Base-by-base conservation (phyloP, 1,140 invertebrate genomes). In the Geopemphigus sp. region DNA sequence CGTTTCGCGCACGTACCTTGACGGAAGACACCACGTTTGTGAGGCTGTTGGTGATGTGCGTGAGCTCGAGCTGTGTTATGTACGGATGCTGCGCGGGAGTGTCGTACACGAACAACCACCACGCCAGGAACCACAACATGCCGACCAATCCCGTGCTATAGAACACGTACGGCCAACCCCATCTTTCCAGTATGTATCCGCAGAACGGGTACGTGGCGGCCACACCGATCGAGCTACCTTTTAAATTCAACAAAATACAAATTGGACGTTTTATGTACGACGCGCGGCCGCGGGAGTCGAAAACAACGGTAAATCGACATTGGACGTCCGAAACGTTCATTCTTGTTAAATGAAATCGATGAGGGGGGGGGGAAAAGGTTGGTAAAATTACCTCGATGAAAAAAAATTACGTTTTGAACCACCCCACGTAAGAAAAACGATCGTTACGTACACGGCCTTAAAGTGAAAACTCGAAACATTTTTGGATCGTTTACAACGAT, bases 81-180 rank as follows among this genome's bases (percentile, higher is more conserved):
- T 90, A 87, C 6, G 92, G 92, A 88, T 98, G 95, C 76, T 88
- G 84, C 0, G 89, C 88, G 10, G 96, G 96, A 14, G 89, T 88
- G 82, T 94, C 91, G 83, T 90, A 93, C 0, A 93, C 88, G 19
- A 93, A 86, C 66, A 90, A 87, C 82, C 90, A 87, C 93, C 93
- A 94, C 82, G 90, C 90, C 32, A 88, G 83, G 82, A 92, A 95
- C 95, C 95, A 97, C 5, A 93, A 54, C 11, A 93, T 73, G 2
- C 90, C 90, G 4, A 92, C 82, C 1, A 86, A 81, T n/a, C 91
- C 92, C 12, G 89, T 90, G 5, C 89, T 83, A 82, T 94, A 90
- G 84, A 95, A 95, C 0, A 92, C 91, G 66, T 89, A 87, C 73
- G 90, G 89, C 94, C 94, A 95, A 8, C 90, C 90, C 54, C 87